Conservation (phyloP, 1,140 invertebrate genomes). For the Platorchestia sp. region DNA sequence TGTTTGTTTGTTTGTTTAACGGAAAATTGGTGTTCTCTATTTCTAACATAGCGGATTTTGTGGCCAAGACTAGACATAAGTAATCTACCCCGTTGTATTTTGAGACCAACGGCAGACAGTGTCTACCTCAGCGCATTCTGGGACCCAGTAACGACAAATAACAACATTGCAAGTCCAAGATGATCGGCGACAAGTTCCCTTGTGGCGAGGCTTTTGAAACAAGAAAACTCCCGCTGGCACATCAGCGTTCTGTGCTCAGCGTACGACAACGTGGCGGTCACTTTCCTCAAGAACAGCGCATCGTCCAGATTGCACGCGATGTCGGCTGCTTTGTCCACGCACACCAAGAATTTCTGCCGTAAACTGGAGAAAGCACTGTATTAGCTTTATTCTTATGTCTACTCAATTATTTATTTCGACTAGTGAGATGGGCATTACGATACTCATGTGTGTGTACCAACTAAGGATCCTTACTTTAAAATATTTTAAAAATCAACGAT, state of each 20-base stretch:
- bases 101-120: not conserved
- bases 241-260: constrained; percentile 56
- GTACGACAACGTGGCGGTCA: constrained; percentile 61
- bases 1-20: no score
- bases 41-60: no score
- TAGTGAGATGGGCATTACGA: no score
- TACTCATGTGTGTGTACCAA: no score
- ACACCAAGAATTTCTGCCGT: constrained; percentile 22
- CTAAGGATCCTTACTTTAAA: no score
- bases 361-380: not conserved
- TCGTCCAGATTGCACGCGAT: constrained; percentile 56
- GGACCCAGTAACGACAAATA: not conserved
- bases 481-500: no score
- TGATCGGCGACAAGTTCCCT: not conserved
- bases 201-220: not conserved
- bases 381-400: no score
- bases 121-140: no score
- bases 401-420: no score
- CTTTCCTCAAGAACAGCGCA: constrained; percentile 60
- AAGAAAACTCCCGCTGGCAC: constrained; percentile 56
- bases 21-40: no score
- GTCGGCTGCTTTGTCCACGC: constrained; percentile 40
- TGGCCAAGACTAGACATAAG: no score
- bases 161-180: not conserved
- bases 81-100: not conserved